Evolutionary conservation across 2,113 vertebrate species (phyloP).

Genomic region (Cynopterus brachyotis): DNA sequence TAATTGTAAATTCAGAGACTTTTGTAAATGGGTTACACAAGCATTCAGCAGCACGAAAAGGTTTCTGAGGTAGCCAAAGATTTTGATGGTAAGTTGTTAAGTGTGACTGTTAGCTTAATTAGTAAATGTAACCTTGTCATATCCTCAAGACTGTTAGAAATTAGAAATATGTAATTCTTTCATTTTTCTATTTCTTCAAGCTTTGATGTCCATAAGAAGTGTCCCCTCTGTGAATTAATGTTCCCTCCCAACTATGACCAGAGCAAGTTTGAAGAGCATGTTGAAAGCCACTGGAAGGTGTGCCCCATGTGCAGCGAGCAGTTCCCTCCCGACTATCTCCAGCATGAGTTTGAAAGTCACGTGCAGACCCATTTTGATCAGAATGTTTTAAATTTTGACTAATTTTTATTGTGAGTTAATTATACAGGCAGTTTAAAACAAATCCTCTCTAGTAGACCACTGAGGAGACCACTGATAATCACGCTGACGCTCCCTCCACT

Average conservation of each 20-base stretch:
- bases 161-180: slow-evolving; percentile 47
- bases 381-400: slow-evolving; percentile 92
- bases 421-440: slow-evolving; percentile 49
- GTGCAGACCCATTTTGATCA: slow-evolving; percentile 97
- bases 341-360: slow-evolving; percentile 95
- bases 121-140: not conserved
- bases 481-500: slow-evolving; percentile 15
- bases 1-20: slow-evolving; percentile 73
- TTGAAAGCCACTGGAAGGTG: slow-evolving; percentile 99
- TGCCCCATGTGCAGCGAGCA: slow-evolving; percentile 99
- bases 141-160: not conserved
- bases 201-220: slow-evolving; percentile 94
- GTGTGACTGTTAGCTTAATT: not conserved
- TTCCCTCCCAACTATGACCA: slow-evolving; percentile 99
- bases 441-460: slow-evolving; percentile 47
- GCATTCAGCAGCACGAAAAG: slow-evolving; percentile 70
- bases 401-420: slow-evolving; percentile 72
- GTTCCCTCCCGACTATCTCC: slow-evolving; percentile 96
- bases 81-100: slow-evolving; percentile 42
- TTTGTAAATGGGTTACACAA: slow-evolving; percentile 69
- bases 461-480: not conserved
- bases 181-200: slow-evolving; percentile 77
- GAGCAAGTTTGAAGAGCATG: slow-evolving; percentile 97
- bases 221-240: slow-evolving; percentile 96
- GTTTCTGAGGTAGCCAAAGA: slow-evolving; percentile 62